Evolutionary conservation across 2,113 vertebrate species (phyloP).

Genomic region (Circaetus gallicus): DNA sequence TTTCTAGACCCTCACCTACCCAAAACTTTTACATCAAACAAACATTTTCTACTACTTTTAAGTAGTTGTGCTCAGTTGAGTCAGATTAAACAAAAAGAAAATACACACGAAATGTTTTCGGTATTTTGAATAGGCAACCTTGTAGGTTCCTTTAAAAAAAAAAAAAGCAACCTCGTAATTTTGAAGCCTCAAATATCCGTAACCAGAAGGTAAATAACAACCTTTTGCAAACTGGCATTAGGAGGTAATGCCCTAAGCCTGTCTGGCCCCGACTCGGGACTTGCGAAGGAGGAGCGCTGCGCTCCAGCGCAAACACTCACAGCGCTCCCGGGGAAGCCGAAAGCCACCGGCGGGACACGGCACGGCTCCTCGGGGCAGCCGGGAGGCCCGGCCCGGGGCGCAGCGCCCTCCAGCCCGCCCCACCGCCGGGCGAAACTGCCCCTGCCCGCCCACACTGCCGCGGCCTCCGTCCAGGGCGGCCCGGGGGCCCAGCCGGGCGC

Average conservation of each 20-base stretch:
- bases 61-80: not conserved
- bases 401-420: not conserved
- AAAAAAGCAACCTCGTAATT: not conserved
- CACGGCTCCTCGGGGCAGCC: not conserved
- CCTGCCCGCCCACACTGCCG: not conserved
- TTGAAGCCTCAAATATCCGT: not conserved
- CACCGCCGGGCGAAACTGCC: not conserved
- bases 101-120: fast-evolving
- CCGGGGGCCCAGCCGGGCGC: no score
- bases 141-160: not conserved
- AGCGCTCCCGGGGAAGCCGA: not conserved
- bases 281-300: not conserved
- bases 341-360: not conserved
- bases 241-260: not conserved
- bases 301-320: fast-evolving
- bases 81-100: not conserved
- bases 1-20: not conserved
- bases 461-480: no score
- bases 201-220: not conserved
- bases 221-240: not conserved
- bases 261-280: not conserved
- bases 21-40: not conserved
- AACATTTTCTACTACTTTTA: not conserved
- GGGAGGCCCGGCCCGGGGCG: not conserved
- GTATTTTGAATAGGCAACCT: not conserved